Evolutionary conservation across 2,797 vertebrate genomes (phyloP).

Genomic region (Sebastes taczanowskii): DNA sequence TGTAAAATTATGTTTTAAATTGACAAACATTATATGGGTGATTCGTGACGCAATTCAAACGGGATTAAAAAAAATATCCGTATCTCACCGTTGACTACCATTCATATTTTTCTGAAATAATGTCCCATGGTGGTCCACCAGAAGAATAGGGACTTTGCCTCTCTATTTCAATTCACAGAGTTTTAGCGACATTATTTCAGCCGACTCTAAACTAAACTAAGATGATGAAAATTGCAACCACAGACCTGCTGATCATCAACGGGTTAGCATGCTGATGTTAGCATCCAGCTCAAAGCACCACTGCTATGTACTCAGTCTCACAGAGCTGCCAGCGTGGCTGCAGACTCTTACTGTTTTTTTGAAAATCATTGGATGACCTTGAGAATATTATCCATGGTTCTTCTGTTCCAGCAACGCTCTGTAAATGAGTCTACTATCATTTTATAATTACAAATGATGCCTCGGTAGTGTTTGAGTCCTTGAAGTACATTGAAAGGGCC

Average conservation of each 20-base stretch:
- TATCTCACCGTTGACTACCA: no score
- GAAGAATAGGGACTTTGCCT: no score
- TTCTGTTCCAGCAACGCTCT: neutral
- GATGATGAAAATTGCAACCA: no score
- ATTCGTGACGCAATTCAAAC: no score
- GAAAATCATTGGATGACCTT: neutral
- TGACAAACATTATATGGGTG: no score
- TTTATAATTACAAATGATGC: neutral
- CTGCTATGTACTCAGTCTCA: neutral
- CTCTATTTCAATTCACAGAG: no score
- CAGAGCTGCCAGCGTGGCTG: neutral
- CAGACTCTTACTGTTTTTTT: neutral
- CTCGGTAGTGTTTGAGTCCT: neutral
- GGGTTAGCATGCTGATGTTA: neutral
- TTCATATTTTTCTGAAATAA: fast-evolving
- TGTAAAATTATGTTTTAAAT: no score
- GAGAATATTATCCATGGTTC: neutral
- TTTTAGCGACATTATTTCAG: no score
- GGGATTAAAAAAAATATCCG: no score
- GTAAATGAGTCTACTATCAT: neutral
- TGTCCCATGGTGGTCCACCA: no score
- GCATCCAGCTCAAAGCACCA: neutral
- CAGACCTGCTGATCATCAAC: no score
- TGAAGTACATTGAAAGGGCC: neutral
- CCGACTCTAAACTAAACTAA: no score